These are phyloP conservation scores for Coregonus clupeaformis DNA, from an alignment of 2,113 vertebrate species.

Conservation along the genomic window DNA sequence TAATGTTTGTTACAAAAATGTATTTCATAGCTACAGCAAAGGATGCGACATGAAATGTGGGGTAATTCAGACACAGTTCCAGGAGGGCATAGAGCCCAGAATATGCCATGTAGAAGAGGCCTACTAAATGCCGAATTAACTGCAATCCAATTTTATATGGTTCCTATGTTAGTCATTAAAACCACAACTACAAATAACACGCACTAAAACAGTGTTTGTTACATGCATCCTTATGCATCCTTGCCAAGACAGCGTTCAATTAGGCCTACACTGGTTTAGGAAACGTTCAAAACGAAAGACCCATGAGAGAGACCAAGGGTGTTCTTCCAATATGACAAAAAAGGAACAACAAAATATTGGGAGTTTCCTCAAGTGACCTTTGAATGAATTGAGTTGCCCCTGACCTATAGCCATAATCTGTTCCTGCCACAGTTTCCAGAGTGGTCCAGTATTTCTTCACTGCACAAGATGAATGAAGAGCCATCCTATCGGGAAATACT, in stretches of 20 bases:
- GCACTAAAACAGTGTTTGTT: conserved; percentile 48
- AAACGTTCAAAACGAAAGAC: not conserved
- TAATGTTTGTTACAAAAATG: conserved; percentile 31
- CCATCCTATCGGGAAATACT: too few relatives aligned
- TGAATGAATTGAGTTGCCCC: not conserved
- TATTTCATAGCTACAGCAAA: conserved; percentile 10
- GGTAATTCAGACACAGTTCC: conserved; percentile 63
- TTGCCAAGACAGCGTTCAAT: conserved; percentile 50
- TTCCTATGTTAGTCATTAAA: conserved; percentile 68
- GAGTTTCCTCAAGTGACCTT: not conserved
- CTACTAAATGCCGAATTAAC: conserved; percentile 65
- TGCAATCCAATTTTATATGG: conserved; percentile 68
- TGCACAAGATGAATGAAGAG: too few relatives aligned
- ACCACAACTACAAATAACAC: conserved; percentile 45
- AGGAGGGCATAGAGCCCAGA: conserved; percentile 69
- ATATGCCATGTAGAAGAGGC: conserved; percentile 59
- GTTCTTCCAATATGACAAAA: not conserved
- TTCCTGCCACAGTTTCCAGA: conserved; percentile 4
- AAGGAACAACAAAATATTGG: not conserved
- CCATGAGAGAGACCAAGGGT: not conserved
- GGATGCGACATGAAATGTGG: conserved; percentile 48
- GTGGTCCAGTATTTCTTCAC: not conserved
- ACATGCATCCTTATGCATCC: conserved; percentile 26
- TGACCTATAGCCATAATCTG: not conserved
- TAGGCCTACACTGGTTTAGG: not conserved